Conservation (phyloP, 2,888 invertebrate species). For the Oscheius sp. region DNA sequence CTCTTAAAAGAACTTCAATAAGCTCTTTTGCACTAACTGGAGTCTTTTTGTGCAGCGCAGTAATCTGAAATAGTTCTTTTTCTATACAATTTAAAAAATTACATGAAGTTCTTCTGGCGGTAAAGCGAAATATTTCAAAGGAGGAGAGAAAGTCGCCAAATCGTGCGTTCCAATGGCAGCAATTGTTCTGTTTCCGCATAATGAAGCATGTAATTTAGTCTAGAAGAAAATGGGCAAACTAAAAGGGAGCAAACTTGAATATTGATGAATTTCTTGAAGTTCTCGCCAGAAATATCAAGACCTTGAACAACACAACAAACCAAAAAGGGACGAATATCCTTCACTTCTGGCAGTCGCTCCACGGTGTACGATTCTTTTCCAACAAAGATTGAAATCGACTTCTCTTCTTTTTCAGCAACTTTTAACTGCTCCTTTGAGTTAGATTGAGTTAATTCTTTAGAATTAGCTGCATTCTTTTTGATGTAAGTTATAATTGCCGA, state of each 20-base stretch:
- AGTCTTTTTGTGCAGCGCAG: constrained; percentile 53
- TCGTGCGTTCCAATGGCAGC: constrained; percentile 88
- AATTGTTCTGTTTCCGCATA: constrained; percentile 81
- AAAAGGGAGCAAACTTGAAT: constrained; percentile 36
- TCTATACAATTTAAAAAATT: constrained; percentile 44
- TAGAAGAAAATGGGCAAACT: no score
- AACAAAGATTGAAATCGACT: background rate
- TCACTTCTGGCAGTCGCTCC: constrained; percentile 40
- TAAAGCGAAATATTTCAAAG: constrained; percentile 79
- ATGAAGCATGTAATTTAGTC: constrained; percentile 77
- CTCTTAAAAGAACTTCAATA: constrained; percentile 78
- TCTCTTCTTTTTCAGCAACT: background rate
- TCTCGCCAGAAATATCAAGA: constrained; percentile 44
- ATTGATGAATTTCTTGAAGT: constrained; percentile 53
- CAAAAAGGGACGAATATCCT: constrained; percentile 48
- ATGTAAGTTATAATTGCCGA: constrained; percentile 41
- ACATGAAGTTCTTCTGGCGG: constrained; percentile 78
- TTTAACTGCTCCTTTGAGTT: background rate
- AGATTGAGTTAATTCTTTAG: constrained; percentile 1
- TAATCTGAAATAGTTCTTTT: constrained; percentile 43
- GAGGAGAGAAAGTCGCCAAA: constrained; percentile 76
- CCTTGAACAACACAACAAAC: constrained; percentile 51
- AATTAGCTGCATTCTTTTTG: constrained; percentile 28
- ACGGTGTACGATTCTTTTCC: constrained; percentile 31
- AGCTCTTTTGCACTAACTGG: constrained; percentile 78